Percentiles rank a stretch among this genome's conserved stretches.
Evolutionary conservation across 2,113 vertebrate species (phyloP).

Genomic region (Dicrurus megarhynchus): DNA sequence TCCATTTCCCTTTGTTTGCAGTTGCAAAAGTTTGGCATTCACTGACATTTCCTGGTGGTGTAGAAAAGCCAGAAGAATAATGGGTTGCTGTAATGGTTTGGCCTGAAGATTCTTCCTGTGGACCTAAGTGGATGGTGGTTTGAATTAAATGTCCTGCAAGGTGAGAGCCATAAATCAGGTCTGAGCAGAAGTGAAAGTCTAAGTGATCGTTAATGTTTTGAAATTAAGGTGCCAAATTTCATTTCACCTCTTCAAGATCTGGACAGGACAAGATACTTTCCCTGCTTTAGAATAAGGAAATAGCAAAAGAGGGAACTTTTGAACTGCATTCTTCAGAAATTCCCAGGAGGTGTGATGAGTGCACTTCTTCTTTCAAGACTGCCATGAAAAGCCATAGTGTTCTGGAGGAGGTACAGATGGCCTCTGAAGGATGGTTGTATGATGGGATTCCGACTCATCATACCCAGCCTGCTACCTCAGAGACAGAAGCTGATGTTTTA

Average conservation of each 20-base stretch:
- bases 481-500: slow-evolving; percentile 2
- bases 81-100: not conserved
- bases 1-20: slow-evolving; percentile 34
- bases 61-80: not conserved
- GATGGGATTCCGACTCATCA: not conserved
- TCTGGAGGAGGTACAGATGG: slow-evolving; percentile 33
- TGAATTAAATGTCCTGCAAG: not conserved
- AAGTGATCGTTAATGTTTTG: not conserved
- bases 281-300: not conserved
- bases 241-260: not conserved
- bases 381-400: not conserved
- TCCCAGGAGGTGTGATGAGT: not conserved
- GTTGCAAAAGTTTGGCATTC: not conserved
- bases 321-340: slow-evolving; percentile 2
- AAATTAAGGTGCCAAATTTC: not conserved
- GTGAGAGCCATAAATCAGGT: not conserved
- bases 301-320: not conserved
- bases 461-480: not conserved
- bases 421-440: not conserved
- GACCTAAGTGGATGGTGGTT: not conserved
- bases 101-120: not conserved
- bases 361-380: not conserved
- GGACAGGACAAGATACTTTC: not conserved
- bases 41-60: not conserved
- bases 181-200: not conserved